These are phyloP conservation scores for Eilema caniola DNA, from an alignment of 2,888 invertebrate genomes.

Conservation along the genomic window DNA sequence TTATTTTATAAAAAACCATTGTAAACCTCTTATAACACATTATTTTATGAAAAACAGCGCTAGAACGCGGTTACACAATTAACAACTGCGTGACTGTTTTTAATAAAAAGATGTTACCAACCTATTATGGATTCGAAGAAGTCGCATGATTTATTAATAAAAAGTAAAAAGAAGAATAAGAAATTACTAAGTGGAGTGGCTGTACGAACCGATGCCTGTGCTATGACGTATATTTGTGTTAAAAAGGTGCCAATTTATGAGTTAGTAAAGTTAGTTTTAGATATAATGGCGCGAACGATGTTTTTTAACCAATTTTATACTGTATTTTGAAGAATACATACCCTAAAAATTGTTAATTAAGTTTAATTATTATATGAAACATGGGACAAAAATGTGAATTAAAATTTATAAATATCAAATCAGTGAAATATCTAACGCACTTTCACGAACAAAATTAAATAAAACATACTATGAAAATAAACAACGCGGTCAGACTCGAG, in stretches of 20 bases:
- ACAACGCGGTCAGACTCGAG: background rate
- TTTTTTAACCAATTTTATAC: conserved; percentile 38
- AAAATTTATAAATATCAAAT: too few species aligned
- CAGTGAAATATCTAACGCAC: too few species aligned
- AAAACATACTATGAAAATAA: too few species aligned
- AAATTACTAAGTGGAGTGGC: conserved; percentile 14
- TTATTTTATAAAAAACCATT: conserved; percentile 42
- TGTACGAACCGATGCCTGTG: conserved; percentile 18
- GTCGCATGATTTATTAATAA: conserved; percentile 25
- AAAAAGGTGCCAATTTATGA: conserved; percentile 59
- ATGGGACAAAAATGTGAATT: background rate
- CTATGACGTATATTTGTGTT: conserved; percentile 38
- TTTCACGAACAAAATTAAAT: too few species aligned
- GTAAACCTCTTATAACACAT: conserved; percentile 23
- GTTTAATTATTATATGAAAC: background rate
- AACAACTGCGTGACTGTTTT: conserved; percentile 10
- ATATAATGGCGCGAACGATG: conserved; percentile 51
- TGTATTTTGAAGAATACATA: conserved; percentile 45
- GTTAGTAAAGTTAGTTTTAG: conserved; percentile 46
- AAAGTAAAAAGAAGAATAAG: conserved; percentile 2
- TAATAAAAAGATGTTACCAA: conserved; percentile 16
- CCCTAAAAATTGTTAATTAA: background rate
- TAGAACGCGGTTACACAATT: conserved; percentile 16
- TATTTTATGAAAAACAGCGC: conserved; percentile 21
- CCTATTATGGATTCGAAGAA: conserved; percentile 24